Evolutionary conservation across 2,113 vertebrate species (phyloP).

Genomic region (Mola mola): DNA sequence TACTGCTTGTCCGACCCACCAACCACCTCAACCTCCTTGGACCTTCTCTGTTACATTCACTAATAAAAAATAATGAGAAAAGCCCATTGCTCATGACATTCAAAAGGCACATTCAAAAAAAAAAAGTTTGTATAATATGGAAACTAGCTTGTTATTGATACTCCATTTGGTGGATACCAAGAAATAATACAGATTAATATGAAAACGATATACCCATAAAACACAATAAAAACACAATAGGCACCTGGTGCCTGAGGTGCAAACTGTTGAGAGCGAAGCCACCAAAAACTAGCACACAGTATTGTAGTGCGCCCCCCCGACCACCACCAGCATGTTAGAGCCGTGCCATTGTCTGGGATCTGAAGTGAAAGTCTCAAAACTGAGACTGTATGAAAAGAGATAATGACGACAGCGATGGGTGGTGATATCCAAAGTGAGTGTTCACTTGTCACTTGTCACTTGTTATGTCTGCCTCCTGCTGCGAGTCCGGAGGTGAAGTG

Average conservation of each 20-base stretch:
- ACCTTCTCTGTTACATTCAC: too few relatives aligned
- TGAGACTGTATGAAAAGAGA: conserved; percentile 27
- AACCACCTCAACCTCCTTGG: too few relatives aligned
- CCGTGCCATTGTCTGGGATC: conserved; percentile 46
- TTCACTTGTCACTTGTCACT: conserved; percentile 56
- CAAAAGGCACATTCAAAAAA: too few relatives aligned
- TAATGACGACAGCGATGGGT: conserved; percentile 53
- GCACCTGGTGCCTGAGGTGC: background rate
- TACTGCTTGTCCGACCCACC: too few relatives aligned
- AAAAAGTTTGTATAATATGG: too few relatives aligned
- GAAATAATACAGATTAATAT: too few relatives aligned
- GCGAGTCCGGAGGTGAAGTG: conserved; percentile 30
- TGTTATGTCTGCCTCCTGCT: conserved; percentile 43
- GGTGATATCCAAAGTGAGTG: conserved; percentile 30
- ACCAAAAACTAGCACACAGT: conserved; percentile 10
- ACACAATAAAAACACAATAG: background rate
- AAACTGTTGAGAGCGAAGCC: conserved; percentile 13
- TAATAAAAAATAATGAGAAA: too few relatives aligned
- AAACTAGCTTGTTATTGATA: too few relatives aligned
- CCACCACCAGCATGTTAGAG: too few relatives aligned
- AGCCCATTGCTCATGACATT: too few relatives aligned
- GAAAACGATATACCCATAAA: too few relatives aligned
- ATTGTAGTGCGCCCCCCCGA: background rate
- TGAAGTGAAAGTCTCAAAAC: conserved; percentile 34
- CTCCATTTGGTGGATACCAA: too few relatives aligned